phyloP scores from a whole-genome alignment of 1,140 invertebrate species.

The Branchinecta lindahli region DNA sequence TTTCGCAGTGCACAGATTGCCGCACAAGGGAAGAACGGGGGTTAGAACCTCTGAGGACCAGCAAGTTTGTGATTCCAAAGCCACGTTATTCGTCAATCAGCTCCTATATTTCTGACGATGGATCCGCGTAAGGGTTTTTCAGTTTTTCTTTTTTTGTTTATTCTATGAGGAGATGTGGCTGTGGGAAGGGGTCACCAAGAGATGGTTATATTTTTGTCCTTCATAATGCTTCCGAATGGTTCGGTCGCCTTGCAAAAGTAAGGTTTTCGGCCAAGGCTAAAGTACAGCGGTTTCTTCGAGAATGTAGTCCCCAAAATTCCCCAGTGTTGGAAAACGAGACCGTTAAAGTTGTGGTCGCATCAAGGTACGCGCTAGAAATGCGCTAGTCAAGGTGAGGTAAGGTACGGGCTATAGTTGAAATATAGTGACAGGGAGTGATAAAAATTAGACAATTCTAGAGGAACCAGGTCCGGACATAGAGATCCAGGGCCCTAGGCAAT shows the following conservation, averaged over 20 bases:
- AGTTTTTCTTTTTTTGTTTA: neutral
- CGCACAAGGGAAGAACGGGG: constrained; percentile 87
- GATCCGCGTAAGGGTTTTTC: constrained; percentile 43
- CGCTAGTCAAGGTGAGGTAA: neutral
- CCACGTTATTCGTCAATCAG: constrained; percentile 96
- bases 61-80: constrained; percentile 79
- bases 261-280: no score
- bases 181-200: neutral
- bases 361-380: no score
- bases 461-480: no score
- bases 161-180: neutral
- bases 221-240: neutral
- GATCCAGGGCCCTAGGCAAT: no score
- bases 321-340: neutral
- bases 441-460: no score
- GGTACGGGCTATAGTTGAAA: no score
- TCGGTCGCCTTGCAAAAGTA: no score
- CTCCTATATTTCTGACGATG: constrained; percentile 78
- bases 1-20: constrained; percentile 87
- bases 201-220: neutral
- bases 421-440: no score
- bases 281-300: no score
- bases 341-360: neutral
- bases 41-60: constrained; percentile 48
- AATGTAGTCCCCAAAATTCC: no score